phyloP scores from a whole-genome alignment of 2,888 invertebrate species.

The Standfussiana lucernea region DNA sequence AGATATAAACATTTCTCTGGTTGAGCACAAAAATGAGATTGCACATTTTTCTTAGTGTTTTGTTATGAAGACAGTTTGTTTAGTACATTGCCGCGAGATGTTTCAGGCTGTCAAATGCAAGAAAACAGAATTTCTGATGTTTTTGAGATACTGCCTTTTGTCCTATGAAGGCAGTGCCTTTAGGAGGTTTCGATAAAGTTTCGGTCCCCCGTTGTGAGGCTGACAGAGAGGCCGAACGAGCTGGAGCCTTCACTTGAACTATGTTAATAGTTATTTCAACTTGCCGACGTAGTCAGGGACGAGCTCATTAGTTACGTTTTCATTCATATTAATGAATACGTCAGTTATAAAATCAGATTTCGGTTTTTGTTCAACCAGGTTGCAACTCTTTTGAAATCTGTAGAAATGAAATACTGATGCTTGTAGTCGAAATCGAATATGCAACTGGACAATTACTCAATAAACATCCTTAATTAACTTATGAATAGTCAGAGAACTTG shows the following conservation, averaged over 20 bases:
- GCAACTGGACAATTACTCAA: neutral
- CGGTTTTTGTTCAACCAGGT: neutral
- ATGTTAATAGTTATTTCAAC: conserved; percentile 77
- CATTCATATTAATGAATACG: conserved; percentile 14
- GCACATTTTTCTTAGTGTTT: neutral
- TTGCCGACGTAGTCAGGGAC: conserved; percentile 61
- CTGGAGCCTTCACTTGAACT: conserved; percentile 69
- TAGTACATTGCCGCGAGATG: neutral
- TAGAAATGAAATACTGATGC: neutral
- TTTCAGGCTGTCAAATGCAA: neutral
- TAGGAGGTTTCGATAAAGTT: conserved; percentile 79
- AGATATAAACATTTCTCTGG: neutral
- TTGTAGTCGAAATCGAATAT: neutral
- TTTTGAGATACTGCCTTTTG: neutral
- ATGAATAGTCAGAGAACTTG: neutral
- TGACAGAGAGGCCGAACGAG: conserved; percentile 75
- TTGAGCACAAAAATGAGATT: neutral
- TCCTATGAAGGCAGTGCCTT: conserved; percentile 28
- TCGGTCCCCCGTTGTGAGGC: conserved; percentile 76
- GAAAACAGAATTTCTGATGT: neutral
- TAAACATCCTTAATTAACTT: neutral
- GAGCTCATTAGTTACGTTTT: conserved; percentile 29
- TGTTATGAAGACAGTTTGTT: neutral
- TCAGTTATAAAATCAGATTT: neutral
- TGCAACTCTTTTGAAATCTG: neutral